These are phyloP conservation scores for Agriopis marginaria DNA, from an alignment of 2,888 invertebrate genomes.

Conservation along the genomic window DNA sequence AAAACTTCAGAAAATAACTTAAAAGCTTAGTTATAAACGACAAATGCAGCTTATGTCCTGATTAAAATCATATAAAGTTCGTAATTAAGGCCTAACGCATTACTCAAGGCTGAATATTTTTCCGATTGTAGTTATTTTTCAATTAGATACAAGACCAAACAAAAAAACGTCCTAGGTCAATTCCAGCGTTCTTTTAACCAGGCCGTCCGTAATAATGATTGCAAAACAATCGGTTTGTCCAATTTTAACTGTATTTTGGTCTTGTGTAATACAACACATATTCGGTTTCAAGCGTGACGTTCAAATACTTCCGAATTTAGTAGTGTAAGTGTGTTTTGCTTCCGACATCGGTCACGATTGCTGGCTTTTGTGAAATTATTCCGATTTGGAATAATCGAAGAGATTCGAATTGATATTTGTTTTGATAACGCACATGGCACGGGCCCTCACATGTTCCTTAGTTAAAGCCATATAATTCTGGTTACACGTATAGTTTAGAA, in stretches of 20 bases:
- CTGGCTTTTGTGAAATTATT: constrained; percentile 13
- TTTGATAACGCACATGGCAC: too few relatives aligned
- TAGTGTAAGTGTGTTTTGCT: background rate
- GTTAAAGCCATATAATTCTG: too few relatives aligned
- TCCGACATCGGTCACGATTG: constrained; percentile 20
- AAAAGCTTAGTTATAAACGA: background rate
- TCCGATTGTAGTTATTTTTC: constrained; percentile 24
- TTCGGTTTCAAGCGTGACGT: constrained; percentile 15
- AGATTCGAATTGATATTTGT: constrained; percentile 1
- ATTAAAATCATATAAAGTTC: constrained; percentile 11
- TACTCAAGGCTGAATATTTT: constrained; percentile 20
- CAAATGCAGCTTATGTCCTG: background rate
- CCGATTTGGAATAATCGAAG: background rate
- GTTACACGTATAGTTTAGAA: too few relatives aligned
- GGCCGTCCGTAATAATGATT: constrained; percentile 27
- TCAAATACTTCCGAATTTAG: constrained; percentile 26
- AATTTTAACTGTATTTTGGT: constrained; percentile 25
- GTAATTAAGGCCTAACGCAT: constrained; percentile 14
- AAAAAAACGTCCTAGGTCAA: constrained; percentile 45
- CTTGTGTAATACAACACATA: constrained; percentile 22
- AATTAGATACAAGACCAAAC: constrained; percentile 25
- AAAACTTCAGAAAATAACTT: background rate
- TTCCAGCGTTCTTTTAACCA: constrained; percentile 28
- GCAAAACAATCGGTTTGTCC: constrained; percentile 28
- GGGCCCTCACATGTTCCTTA: too few relatives aligned